These are phyloP conservation scores for Coleophora deauratella DNA, from an alignment of 2,888 invertebrate species.

Conservation along the genomic window DNA sequence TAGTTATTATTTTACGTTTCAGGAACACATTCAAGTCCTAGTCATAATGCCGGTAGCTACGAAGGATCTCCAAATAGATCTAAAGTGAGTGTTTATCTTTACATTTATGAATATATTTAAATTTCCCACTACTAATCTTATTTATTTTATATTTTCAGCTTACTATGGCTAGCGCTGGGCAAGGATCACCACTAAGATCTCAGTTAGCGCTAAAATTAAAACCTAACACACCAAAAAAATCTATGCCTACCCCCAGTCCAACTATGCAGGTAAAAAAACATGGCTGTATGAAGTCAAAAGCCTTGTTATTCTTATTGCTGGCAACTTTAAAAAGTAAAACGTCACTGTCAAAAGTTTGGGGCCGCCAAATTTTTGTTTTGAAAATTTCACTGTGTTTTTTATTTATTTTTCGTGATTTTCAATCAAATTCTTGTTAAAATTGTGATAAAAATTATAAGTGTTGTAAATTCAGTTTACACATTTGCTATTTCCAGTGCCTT, in stretches of 20 bases:
- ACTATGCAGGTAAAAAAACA: constrained; percentile 50
- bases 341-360: constrained; percentile 13
- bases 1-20: constrained; percentile 22
- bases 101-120: no score
- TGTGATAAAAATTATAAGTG: neutral
- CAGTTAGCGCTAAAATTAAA: constrained; percentile 80
- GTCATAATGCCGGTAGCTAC: constrained; percentile 53
- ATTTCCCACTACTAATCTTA: no score
- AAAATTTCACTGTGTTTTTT: constrained; percentile 8
- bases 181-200: constrained; percentile 83
- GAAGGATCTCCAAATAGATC: constrained; percentile 64
- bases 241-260: constrained; percentile 55
- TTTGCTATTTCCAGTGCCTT: constrained; percentile 75
- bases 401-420: neutral
- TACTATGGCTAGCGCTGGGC: constrained; percentile 74
- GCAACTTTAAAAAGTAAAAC: constrained; percentile 1
- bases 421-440: neutral
- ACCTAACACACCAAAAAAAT: constrained; percentile 72
- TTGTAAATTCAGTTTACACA: neutral
- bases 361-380: constrained; percentile 14
- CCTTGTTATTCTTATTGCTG: constrained; percentile 1
- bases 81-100: constrained; percentile 43
- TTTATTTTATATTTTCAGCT: constrained; percentile 43
- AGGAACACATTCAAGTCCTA: constrained; percentile 55
- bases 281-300: neutral